Evolutionary conservation across 2,113 vertebrate genomes (phyloP).

Genomic region (Pheucticus melanocephalus): DNA sequence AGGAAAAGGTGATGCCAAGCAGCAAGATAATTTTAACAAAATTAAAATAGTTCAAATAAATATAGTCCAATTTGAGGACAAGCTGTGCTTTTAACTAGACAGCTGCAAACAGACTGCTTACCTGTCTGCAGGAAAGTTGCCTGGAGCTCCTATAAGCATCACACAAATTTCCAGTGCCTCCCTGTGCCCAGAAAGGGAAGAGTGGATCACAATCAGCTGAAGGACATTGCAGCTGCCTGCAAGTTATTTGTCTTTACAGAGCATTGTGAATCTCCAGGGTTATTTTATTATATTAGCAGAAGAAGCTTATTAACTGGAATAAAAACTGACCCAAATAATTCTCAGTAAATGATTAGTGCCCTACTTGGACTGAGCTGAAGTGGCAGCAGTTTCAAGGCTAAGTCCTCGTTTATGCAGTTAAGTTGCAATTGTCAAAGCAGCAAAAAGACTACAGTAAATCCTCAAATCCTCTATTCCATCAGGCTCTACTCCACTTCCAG

Average conservation of each 20-base stretch:
- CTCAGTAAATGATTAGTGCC: not conserved
- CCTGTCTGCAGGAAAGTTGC: not conserved
- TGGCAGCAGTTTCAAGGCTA: constrained; percentile 3
- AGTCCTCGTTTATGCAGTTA: not conserved
- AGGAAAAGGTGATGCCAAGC: not conserved
- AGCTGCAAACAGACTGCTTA: not conserved
- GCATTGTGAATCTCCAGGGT: not conserved
- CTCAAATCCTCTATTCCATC: constrained; percentile 17
- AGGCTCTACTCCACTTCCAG: not conserved
- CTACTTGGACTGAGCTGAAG: constrained; percentile 22
- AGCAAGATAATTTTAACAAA: not conserved
- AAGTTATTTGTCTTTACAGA: constrained; percentile 18
- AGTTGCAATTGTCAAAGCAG: constrained; percentile 8
- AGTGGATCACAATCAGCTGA: not conserved
- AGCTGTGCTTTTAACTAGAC: not conserved
- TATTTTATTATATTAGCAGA: not conserved
- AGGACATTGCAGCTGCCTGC: constrained; percentile 30
- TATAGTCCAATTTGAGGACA: not conserved
- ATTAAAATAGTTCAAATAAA: not conserved
- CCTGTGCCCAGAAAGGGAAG: not conserved
- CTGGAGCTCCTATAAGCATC: not conserved
- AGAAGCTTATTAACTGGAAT: not conserved
- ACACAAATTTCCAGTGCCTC: not conserved
- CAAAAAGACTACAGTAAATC: constrained; percentile 23
- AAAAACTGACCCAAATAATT: constrained; percentile 30